Evolutionary conservation across 2,888 invertebrate species (phyloP).

Genomic region (Tachina lurida): DNA sequence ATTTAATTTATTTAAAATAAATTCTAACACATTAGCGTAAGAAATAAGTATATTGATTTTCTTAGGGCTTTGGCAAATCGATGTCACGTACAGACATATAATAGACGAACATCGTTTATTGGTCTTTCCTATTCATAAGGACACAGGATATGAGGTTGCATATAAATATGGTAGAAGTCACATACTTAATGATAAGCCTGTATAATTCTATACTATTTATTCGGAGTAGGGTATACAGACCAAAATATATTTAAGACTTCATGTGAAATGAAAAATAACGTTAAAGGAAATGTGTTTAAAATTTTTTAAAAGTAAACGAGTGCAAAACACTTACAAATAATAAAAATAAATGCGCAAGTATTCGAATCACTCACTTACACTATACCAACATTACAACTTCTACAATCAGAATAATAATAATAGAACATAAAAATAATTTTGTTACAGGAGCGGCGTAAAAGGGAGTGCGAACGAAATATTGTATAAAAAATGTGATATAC

Average conservation of each 20-base stretch:
- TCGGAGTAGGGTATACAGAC: background rate
- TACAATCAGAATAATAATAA: background rate
- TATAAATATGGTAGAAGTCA: too few relatives aligned
- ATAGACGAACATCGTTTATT: too few relatives aligned
- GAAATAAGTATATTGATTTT: background rate
- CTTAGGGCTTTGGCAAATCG: too few relatives aligned
- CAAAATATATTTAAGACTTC: slow-evolving; percentile 33
- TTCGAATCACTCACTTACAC: slow-evolving; percentile 65
- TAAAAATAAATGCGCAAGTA: slow-evolving; percentile 42
- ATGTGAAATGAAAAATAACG: slow-evolving; percentile 63
- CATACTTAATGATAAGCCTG: too few relatives aligned
- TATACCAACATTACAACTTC: slow-evolving; percentile 45
- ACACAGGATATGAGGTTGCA: too few relatives aligned
- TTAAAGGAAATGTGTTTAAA: slow-evolving; percentile 64
- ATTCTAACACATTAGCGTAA: background rate
- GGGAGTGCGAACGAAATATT: background rate
- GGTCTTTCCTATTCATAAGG: too few relatives aligned
- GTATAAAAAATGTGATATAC: background rate
- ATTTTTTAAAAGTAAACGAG: slow-evolving; percentile 41
- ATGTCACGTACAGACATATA: too few relatives aligned
- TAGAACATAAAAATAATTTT: background rate
- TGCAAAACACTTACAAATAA: slow-evolving; percentile 27
- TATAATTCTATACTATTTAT: too few relatives aligned
- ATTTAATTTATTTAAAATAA: too few relatives aligned
- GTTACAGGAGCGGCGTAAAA: background rate